phyloP scores from a whole-genome alignment of 2,797 vertebrate species.

The Nannoperca obscura region DNA sequence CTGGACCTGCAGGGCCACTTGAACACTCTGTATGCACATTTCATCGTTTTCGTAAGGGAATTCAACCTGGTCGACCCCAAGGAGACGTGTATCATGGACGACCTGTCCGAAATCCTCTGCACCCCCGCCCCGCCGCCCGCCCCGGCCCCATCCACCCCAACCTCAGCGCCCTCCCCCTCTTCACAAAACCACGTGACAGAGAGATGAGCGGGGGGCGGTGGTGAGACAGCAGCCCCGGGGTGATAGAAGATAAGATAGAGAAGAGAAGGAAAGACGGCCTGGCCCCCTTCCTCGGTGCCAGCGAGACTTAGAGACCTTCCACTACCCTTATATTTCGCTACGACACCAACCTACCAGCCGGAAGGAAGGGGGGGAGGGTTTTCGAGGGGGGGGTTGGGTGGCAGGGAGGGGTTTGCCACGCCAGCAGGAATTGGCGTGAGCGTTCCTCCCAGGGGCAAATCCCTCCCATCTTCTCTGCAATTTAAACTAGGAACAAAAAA shows the following conservation, averaged over 20 bases:
- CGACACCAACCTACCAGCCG: slow-evolving; percentile 76
- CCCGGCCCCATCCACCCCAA: slow-evolving; percentile 59
- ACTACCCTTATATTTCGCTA: slow-evolving; percentile 79
- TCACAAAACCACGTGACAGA: slow-evolving; percentile 98
- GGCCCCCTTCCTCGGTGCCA: slow-evolving; percentile 73
- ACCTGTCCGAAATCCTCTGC: slow-evolving; percentile 98
- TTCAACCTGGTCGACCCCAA: slow-evolving; percentile 99
- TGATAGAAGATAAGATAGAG: slow-evolving; percentile 76
- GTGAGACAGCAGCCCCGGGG: slow-evolving; percentile 65
- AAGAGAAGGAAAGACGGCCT: slow-evolving; percentile 71
- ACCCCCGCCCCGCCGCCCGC: slow-evolving; percentile 76
- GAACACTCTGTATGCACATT: slow-evolving; percentile 98
- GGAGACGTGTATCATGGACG: slow-evolving; percentile 98
- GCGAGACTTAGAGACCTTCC: slow-evolving; percentile 83
- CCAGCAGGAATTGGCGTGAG: slow-evolving; percentile 86
- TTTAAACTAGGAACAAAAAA: slow-evolving; percentile 85
- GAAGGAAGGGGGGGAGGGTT: slow-evolving; percentile 52
- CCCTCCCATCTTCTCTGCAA: slow-evolving; percentile 82
- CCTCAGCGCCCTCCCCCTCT: slow-evolving; percentile 81
- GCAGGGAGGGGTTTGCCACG: slow-evolving; percentile 79
- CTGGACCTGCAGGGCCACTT: slow-evolving; percentile 98
- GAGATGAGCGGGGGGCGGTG: slow-evolving; percentile 90
- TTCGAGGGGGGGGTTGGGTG: slow-evolving; percentile 33
- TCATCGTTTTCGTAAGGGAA: slow-evolving; percentile 98
- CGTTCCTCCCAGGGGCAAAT: slow-evolving; percentile 78